These are phyloP conservation scores for Phaetusa simplex DNA, from an alignment of 2,113 vertebrate genomes.

Conservation along the genomic window DNA sequence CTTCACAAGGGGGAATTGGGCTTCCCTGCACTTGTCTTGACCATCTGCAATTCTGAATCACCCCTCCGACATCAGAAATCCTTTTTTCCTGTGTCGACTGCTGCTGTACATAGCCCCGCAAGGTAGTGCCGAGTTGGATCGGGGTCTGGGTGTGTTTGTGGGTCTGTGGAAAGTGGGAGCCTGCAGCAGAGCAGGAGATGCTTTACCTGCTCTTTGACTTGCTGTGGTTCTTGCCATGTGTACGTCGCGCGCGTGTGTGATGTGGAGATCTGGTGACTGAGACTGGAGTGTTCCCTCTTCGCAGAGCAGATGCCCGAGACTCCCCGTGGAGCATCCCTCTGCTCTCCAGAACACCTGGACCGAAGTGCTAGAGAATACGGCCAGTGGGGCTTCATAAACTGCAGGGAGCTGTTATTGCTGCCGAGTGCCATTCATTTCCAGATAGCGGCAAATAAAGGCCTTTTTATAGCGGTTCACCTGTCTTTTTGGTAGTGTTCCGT, in stretches of 20 bases:
- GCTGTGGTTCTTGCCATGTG: background rate
- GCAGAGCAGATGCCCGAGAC: background rate
- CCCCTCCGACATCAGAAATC: background rate
- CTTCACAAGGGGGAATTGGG: background rate
- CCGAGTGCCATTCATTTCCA: background rate
- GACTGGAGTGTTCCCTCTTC: background rate
- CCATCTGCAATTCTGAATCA: background rate
- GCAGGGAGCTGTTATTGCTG: background rate
- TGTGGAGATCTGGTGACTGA: background rate
- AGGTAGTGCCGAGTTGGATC: background rate
- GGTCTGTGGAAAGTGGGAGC: background rate
- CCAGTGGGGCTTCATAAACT: background rate
- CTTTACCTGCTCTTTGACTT: background rate
- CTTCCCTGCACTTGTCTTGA: background rate
- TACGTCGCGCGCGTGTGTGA: background rate
- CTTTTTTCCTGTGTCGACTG: background rate
- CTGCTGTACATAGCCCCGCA: background rate
- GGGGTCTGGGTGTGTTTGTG: background rate
- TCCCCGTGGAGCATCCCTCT: background rate
- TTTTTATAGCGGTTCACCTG: rapidly evolving
- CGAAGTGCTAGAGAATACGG: background rate
- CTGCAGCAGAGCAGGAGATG: background rate
- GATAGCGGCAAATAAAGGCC: background rate
- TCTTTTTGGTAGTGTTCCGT: rapidly evolving
- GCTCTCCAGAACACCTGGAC: background rate